A percentile compares a stretch with the other conserved stretches of the same genome.
These are phyloP conservation scores for Thera obeliscata DNA, from an alignment of 2,888 invertebrate species.

Conservation along the genomic window DNA sequence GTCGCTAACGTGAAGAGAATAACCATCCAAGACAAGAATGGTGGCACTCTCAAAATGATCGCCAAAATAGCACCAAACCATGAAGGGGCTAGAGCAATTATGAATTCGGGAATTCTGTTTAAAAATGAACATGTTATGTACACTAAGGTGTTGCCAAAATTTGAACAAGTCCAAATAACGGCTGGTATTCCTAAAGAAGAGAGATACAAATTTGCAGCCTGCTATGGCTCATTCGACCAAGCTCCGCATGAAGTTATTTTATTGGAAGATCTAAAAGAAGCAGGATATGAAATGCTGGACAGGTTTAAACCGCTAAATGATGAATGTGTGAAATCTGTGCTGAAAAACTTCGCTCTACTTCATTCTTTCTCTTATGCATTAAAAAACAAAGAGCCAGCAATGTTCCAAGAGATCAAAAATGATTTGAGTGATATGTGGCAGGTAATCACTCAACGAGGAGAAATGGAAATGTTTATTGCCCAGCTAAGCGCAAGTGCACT, in stretches of 20 bases:
- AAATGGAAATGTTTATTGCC: background rate
- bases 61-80: slow-evolving; percentile 50
- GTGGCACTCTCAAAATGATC: slow-evolving; percentile 49
- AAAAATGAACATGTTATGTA: slow-evolving; percentile 55
- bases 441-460: slow-evolving; percentile 2
- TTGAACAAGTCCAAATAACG: slow-evolving; percentile 43
- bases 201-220: slow-evolving; percentile 47
- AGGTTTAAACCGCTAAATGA: slow-evolving; percentile 45
- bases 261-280: slow-evolving; percentile 53
- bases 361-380: slow-evolving; percentile 45
- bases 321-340: slow-evolving; percentile 44
- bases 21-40: slow-evolving; percentile 40
- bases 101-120: slow-evolving; percentile 41
- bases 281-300: slow-evolving; percentile 46
- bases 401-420: slow-evolving; percentile 36
- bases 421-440: slow-evolving; percentile 39
- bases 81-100: slow-evolving; percentile 35
- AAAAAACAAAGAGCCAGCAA: slow-evolving; percentile 47
- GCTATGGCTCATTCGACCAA: slow-evolving; percentile 50
- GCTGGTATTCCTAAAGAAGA: slow-evolving; percentile 47
- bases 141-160: slow-evolving; percentile 49
- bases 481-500: slow-evolving; percentile 2
- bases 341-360: slow-evolving; percentile 48
- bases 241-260: slow-evolving; percentile 54
- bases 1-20: slow-evolving; percentile 46